These are phyloP conservation scores for Microctonus hyperodae DNA, from an alignment of 2,888 invertebrate genomes.

Conservation along the genomic window DNA sequence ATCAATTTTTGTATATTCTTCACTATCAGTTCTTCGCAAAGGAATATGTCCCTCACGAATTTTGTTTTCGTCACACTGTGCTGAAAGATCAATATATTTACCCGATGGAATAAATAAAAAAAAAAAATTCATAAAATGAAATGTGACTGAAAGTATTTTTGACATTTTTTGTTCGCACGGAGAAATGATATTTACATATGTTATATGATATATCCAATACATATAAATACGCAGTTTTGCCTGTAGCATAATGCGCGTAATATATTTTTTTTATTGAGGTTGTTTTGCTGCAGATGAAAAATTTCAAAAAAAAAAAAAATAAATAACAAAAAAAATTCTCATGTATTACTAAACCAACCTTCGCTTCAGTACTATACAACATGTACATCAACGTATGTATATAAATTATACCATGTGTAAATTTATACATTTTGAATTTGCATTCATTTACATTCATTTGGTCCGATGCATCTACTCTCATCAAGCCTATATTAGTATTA, in stretches of 20 bases:
- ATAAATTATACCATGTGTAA: not conserved
- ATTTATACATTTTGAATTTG: not conserved
- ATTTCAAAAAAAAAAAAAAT: not conserved
- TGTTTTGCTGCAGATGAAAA: not conserved
- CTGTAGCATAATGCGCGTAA: not conserved
- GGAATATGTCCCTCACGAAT: too few relatives aligned
- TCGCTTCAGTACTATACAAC: not conserved
- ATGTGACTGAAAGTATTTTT: not conserved
- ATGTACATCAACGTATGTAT: not conserved
- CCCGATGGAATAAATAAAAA: too few relatives aligned
- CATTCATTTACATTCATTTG: constrained; percentile 4
- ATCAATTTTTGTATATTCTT: too few relatives aligned
- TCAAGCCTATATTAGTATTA: not conserved
- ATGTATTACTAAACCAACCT: not conserved
- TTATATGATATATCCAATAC: not conserved
- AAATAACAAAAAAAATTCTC: not conserved
- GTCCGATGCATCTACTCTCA: not conserved
- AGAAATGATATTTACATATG: not conserved
- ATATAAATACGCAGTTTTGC: not conserved
- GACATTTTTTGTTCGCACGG: too few relatives aligned
- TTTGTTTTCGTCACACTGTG: too few relatives aligned
- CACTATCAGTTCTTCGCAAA: too few relatives aligned
- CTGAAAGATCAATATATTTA: too few relatives aligned
- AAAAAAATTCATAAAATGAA: too few relatives aligned
- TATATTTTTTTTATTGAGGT: not conserved